Evolutionary conservation across 2,888 invertebrate genomes (phyloP).

Genomic region (Polydrusus pterygomalis): DNA sequence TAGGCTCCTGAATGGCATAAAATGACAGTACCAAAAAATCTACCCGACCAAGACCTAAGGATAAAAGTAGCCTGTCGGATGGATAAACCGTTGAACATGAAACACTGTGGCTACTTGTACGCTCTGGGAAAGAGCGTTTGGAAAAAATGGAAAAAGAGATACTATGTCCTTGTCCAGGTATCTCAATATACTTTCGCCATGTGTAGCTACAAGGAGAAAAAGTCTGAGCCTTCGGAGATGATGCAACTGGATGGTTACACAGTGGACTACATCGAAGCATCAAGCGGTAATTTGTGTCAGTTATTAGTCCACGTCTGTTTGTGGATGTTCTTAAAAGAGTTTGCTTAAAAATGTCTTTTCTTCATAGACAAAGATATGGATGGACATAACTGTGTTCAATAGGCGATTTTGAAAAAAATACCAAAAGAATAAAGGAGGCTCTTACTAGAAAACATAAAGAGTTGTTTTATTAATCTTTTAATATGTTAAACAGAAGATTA

Average conservation of each 20-base stretch:
- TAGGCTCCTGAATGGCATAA: conserved; percentile 98
- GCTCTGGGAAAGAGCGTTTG: conserved; percentile 97
- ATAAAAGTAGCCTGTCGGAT: conserved; percentile 98
- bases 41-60: conserved; percentile 94
- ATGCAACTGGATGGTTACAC: conserved; percentile 99
- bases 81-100: conserved; percentile 99
- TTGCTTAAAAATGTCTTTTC: neutral
- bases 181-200: conserved; percentile 99
- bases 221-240: conserved; percentile 99
- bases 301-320: conserved; percentile 22
- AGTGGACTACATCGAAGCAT: conserved; percentile 98
- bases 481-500: no score
- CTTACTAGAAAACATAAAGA: no score
- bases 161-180: conserved; percentile 98
- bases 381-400: no score
- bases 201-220: conserved; percentile 99
- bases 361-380: no score
- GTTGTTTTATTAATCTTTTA: no score
- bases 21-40: conserved; percentile 96
- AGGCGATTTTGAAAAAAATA: no score
- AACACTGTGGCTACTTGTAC: conserved; percentile 95
- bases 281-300: conserved; percentile 81
- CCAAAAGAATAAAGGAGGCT: no score
- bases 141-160: conserved; percentile 99
- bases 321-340: conserved; percentile 20